Evolutionary conservation across 1,140 invertebrate genomes (phyloP).

Genomic region (Zaprionus capensis): DNA sequence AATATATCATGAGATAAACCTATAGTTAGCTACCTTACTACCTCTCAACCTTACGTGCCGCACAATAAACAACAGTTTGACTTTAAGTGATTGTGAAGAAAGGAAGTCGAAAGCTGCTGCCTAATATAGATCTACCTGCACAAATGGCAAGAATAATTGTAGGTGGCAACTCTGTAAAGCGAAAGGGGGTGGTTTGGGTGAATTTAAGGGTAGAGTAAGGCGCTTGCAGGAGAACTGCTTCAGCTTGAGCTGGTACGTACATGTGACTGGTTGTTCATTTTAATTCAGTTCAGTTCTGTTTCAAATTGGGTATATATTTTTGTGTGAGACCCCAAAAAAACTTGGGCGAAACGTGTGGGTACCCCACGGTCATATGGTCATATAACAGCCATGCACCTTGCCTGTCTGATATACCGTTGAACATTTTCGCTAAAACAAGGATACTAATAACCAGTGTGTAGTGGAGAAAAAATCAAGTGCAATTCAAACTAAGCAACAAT

Average conservation of each 20-base stretch:
- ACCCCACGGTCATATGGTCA: constrained; percentile 19
- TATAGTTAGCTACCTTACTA: no score
- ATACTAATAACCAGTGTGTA: background rate
- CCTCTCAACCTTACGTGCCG: no score
- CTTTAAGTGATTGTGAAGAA: no score
- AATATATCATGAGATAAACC: no score
- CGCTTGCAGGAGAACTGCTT: constrained; percentile 13
- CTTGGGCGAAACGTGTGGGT: constrained; percentile 40
- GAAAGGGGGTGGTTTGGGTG: background rate
- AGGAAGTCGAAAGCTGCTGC: no score
- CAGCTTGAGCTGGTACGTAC: constrained; percentile 42
- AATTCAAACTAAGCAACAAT: no score
- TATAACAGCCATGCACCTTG: background rate
- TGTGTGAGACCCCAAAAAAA: constrained; percentile 56
- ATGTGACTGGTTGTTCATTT: constrained; percentile 53
- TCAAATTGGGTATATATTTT: constrained; percentile 59
- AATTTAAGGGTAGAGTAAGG: background rate
- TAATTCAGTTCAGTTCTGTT: constrained; percentile 46
- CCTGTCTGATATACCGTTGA: background rate
- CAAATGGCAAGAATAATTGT: background rate
- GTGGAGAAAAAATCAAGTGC: no score
- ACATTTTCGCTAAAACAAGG: background rate
- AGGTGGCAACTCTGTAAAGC: background rate
- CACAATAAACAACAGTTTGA: no score
- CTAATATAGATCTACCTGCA: background rate